Percentiles rank a stretch among this genome's conserved stretches.
These are phyloP conservation scores for Potamarius usumacintae DNA, from an alignment of 2,113 vertebrate genomes.

Conservation along the genomic window DNA sequence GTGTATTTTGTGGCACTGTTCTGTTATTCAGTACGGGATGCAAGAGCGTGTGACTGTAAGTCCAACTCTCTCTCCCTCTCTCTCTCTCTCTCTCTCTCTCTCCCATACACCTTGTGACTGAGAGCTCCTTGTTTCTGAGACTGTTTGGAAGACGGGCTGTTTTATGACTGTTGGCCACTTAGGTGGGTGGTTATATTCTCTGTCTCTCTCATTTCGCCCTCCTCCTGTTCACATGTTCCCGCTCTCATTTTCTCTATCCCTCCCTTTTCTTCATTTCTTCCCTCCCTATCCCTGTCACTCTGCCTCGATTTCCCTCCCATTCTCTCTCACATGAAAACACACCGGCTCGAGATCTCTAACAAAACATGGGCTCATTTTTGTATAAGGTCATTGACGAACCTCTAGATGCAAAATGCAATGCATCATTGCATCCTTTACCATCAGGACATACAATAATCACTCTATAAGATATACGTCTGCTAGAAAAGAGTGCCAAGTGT, in stretches of 20 bases:
- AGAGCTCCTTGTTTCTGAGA: slow-evolving; percentile 69
- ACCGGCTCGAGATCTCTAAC: slow-evolving; percentile 61
- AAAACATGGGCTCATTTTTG: slow-evolving; percentile 60
- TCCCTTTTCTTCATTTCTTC: slow-evolving; percentile 36
- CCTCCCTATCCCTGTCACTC: slow-evolving; percentile 28
- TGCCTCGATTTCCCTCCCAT: slow-evolving; percentile 11
- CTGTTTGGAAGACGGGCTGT: slow-evolving; percentile 63
- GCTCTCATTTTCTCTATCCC: slow-evolving; percentile 40
- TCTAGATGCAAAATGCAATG: neutral
- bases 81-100: slow-evolving; percentile 43
- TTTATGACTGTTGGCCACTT: slow-evolving; percentile 74
- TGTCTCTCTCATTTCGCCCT: slow-evolving; percentile 61
- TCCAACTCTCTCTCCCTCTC: slow-evolving; percentile 48
- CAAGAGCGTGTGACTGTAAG: slow-evolving; percentile 11
- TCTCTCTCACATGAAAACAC: slow-evolving; percentile 10
- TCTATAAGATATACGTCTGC: neutral
- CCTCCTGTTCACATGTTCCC: slow-evolving; percentile 57
- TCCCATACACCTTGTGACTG: slow-evolving; percentile 62
- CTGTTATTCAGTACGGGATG: slow-evolving; percentile 17
- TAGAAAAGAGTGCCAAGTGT: neutral
- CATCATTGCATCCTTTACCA: slow-evolving; percentile 1
- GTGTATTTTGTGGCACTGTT: slow-evolving; percentile 51
- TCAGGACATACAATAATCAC: neutral
- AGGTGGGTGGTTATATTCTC: slow-evolving; percentile 78
- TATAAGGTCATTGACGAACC: neutral